phyloP scores from a whole-genome alignment of 2,113 vertebrate genomes.

The Paradoxurus hermaphroditus region DNA sequence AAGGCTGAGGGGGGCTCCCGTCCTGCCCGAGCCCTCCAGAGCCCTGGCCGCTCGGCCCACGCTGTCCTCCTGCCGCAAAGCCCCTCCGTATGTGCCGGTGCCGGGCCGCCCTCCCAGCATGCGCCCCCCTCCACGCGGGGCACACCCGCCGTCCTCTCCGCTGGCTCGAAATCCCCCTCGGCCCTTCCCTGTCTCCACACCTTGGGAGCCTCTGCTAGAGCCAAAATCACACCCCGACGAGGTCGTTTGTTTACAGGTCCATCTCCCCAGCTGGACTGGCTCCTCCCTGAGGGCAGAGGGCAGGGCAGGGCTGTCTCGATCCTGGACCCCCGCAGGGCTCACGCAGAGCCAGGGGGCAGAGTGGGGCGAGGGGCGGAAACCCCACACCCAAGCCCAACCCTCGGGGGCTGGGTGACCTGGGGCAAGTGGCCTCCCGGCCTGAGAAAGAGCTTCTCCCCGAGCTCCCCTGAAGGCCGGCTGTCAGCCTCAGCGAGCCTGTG shows the following conservation, averaged over 20 bases:
- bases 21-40: too few species aligned
- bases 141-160: not conserved
- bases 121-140: not conserved
- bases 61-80: not conserved
- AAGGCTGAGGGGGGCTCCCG: not conserved
- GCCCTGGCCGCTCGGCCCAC: not conserved
- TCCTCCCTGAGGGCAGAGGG: not conserved
- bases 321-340: not conserved
- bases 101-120: not conserved
- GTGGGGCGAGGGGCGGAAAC: not conserved
- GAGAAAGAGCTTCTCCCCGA: not conserved
- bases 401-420: not conserved
- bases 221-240: fast-evolving
- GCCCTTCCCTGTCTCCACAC: not conserved
- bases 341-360: fast-evolving
- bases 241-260: not conserved
- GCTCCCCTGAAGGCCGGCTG: not conserved
- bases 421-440: not conserved
- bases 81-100: not conserved
- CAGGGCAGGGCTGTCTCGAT: not conserved
- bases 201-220: not conserved
- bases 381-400: too few species aligned
- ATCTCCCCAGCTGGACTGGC: not conserved
- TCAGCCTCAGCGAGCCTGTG: not conserved
- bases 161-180: not conserved